Conservation (phyloP, 2,113 vertebrate species). For the Poicephalus meyeri region DNA sequence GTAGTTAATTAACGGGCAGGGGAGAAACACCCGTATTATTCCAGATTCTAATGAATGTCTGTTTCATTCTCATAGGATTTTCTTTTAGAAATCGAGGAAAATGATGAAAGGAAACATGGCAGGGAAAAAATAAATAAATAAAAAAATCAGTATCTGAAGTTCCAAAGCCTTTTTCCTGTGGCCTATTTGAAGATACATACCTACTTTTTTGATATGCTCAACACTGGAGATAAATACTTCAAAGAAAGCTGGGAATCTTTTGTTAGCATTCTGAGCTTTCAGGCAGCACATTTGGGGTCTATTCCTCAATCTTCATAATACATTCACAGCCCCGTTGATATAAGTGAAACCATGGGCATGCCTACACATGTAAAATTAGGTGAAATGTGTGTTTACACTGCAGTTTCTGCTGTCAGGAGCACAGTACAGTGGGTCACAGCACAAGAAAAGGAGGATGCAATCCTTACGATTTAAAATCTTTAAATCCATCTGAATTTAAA, state of each 20-base stretch:
- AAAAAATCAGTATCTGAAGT: not conserved
- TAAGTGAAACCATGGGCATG: not conserved
- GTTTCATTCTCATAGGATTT: constrained; percentile 15
- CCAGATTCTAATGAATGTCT: constrained; percentile 24
- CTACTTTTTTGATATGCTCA: not conserved
- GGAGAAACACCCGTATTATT: not conserved
- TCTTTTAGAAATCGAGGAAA: constrained; percentile 28
- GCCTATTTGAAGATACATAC: constrained; percentile 6
- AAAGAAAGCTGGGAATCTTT: not conserved
- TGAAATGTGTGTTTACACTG: not conserved
- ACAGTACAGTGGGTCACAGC: not conserved
- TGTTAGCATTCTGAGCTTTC: not conserved
- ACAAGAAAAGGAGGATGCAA: not conserved
- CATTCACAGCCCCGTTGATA: not conserved
- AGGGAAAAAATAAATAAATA: not conserved
- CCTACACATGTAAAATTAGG: not conserved
- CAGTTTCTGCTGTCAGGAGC: not conserved
- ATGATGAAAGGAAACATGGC: constrained; percentile 24
- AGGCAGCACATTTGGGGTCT: not conserved
- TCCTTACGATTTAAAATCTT: not conserved
- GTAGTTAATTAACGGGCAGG: not conserved
- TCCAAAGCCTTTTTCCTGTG: not conserved
- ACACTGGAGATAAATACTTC: not conserved
- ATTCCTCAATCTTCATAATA: not conserved
- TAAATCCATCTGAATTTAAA: not conserved